phyloP scores from a whole-genome alignment of 2,888 invertebrate species.

The Acrobasis consociella region DNA sequence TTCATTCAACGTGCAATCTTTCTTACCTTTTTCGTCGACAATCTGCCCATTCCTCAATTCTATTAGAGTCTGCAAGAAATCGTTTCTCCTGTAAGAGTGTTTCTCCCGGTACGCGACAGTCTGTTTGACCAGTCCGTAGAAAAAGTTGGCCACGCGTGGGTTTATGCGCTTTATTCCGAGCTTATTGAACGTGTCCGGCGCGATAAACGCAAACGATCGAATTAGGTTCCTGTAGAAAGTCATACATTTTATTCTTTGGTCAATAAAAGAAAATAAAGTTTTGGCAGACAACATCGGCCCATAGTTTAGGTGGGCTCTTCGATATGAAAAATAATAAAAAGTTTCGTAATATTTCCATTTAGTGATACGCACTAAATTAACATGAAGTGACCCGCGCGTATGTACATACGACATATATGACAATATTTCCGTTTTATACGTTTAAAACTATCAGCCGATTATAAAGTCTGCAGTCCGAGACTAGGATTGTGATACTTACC shows the following conservation, averaged over 20 bases:
- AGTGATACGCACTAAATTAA: too few species aligned
- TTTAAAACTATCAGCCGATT: neutral
- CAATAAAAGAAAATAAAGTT: too few species aligned
- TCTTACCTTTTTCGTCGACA: conserved; percentile 51
- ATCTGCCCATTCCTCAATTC: conserved; percentile 67
- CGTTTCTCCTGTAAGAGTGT: conserved; percentile 65
- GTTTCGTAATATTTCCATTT: too few species aligned
- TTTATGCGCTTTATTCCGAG: conserved; percentile 65
- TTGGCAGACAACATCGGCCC: too few species aligned
- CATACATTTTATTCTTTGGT: too few species aligned
- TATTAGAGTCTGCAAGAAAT: conserved; percentile 81
- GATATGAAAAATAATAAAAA: too few species aligned
- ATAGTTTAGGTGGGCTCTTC: too few species aligned
- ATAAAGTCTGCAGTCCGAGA: neutral
- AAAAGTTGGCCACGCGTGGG: conserved; percentile 64
- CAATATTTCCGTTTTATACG: neutral
- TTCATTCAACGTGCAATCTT: conserved; percentile 18
- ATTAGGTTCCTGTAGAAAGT: conserved; percentile 58
- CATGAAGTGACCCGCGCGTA: too few species aligned
- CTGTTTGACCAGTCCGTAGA: conserved; percentile 62
- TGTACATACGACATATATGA: too few species aligned
- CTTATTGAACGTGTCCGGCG: conserved; percentile 64
- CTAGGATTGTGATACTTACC: conserved; percentile 52
- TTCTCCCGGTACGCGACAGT: conserved; percentile 64
- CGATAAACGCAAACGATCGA: conserved; percentile 67